These are phyloP conservation scores for Sebastes iracundus DNA, from an alignment of 2,797 vertebrate genomes.

Conservation along the genomic window DNA sequence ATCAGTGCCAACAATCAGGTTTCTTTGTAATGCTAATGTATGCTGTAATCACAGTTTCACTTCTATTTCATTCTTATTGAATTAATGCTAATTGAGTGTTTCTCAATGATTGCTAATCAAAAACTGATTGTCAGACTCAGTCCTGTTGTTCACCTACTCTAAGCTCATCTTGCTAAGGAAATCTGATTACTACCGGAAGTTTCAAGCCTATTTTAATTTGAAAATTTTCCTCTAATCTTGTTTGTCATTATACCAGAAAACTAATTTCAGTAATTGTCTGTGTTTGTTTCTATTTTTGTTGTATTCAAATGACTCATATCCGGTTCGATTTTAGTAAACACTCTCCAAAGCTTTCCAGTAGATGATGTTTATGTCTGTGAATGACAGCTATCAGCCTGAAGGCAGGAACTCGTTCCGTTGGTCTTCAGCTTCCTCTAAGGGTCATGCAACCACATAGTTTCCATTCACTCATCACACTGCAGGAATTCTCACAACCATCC, in stretches of 20 bases:
- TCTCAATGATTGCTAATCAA: neutral
- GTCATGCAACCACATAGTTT: conserved; percentile 36
- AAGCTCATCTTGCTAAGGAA: neutral
- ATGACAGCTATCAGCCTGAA: conserved; percentile 12
- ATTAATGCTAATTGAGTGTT: neutral
- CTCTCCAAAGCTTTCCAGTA: neutral
- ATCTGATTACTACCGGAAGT: neutral
- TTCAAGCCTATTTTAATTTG: neutral
- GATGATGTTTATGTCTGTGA: conserved; percentile 5
- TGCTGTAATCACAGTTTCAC: neutral
- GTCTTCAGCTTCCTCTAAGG: conserved; percentile 13
- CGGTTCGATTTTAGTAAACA: neutral
- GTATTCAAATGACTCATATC: neutral
- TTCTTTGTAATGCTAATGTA: conserved; percentile 17
- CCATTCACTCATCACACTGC: conserved; percentile 15
- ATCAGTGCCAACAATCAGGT: neutral
- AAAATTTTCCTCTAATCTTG: neutral
- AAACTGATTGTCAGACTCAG: neutral
- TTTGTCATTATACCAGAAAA: neutral
- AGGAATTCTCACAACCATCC: conserved; percentile 9
- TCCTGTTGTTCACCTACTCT: neutral
- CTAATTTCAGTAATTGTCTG: neutral
- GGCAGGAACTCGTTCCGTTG: neutral
- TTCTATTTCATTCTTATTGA: neutral
- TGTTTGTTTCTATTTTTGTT: neutral